Evolutionary conservation across 1,140 invertebrate species (phyloP), one percentile per base, ranked within the genome.

Genomic region (Drosophila teissieri): DNA sequence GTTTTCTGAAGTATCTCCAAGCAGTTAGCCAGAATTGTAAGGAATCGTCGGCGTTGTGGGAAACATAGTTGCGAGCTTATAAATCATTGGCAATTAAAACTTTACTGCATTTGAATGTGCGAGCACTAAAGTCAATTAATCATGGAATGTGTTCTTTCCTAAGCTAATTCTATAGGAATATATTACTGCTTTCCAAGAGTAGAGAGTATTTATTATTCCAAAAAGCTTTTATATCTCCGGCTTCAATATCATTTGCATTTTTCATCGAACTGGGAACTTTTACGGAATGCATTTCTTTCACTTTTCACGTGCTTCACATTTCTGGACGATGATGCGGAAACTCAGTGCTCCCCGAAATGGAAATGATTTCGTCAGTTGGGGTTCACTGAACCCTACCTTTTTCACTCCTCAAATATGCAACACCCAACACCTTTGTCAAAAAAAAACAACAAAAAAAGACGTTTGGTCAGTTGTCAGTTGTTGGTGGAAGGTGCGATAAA

Each of bases 341-440:
- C 63, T 70, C 64, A 69, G 69, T 70, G 67, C 64, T 57, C 65
- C 68, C 65, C 68, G 65, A 70, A 70, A 70, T 70, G 68, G 68
- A 70, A 70, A 70, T 70, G 52, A 70, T 70, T 70, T 69, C 55
- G 11, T 39, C 42, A 48, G n/a, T 27, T 46, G 34, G 42, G 62
- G 78, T 61, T 65, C 68, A 51, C 19, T 73, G 79, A 80, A 52
- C 42, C 42, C 7, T 42, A 34, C 40, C 11, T 22, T n/a, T 19
- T 31, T 27, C 45, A 37, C 63, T 42, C 4, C 24, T 36, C 40
- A 53, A 52, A 55, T 67, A 65, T 72, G 58, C 58, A 78, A 73
- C 51, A 78, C 60, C 56, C 65, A 81, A 81, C 79, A 81, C 79
- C 78, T 81, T 56, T 81, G 79, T 82, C 79, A 76, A 84, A 83